phyloP scores from a whole-genome alignment of 92 coral and sea anemone genomes.

The Palythoa grandis region DNA sequence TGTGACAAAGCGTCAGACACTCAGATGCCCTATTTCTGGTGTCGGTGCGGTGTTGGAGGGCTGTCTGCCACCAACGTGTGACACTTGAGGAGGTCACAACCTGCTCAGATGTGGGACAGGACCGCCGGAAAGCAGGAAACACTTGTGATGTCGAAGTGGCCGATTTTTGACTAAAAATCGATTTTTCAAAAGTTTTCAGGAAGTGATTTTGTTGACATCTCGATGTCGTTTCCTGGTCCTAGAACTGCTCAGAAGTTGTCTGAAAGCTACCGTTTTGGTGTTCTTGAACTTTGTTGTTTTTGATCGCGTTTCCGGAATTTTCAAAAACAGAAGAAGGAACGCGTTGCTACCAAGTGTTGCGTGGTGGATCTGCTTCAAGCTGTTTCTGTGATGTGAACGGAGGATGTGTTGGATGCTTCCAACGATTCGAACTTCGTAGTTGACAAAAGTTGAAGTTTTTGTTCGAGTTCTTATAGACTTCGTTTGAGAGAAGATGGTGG shows the following conservation, averaged over 20 bases:
- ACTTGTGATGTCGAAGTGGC: neutral
- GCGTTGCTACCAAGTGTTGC: too few species aligned
- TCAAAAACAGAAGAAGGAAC: too few species aligned
- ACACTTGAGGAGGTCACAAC: conserved; percentile 13
- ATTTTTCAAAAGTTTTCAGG: neutral
- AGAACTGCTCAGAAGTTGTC: neutral
- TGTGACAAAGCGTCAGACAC: conserved; percentile 8
- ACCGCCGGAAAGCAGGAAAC: neutral
- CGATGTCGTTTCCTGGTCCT: neutral
- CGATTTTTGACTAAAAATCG: neutral
- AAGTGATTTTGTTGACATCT: neutral
- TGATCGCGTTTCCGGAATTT: too few species aligned
- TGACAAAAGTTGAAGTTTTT: too few species aligned
- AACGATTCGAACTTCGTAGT: too few species aligned
- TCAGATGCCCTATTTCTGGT: conserved; percentile 12
- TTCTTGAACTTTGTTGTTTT: too few species aligned
- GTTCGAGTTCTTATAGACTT: too few species aligned
- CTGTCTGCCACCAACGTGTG: conserved; percentile 23
- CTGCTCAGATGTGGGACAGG: neutral
- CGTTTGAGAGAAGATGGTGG: too few species aligned
- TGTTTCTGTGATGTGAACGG: too few species aligned
- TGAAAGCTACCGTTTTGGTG: too few species aligned
- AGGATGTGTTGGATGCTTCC: too few species aligned
- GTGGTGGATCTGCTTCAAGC: too few species aligned
- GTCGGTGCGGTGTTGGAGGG: conserved; percentile 26